These are phyloP conservation scores for Struthio camelus DNA, from an alignment of 2,113 vertebrate genomes.

Conservation along the genomic window DNA sequence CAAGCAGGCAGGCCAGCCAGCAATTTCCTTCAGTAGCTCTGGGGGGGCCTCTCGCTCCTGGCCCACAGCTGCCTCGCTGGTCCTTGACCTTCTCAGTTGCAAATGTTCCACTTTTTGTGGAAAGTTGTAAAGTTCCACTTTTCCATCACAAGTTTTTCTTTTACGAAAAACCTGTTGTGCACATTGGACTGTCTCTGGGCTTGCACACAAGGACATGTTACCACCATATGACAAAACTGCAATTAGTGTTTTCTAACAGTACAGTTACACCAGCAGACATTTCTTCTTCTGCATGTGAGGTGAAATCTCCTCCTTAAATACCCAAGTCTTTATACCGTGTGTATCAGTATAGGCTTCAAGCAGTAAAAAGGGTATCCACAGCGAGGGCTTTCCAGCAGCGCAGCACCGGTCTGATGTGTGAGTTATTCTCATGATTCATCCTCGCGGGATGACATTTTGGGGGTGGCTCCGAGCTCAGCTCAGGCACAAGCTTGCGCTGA, in stretches of 20 bases:
- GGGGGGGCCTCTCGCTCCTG: neutral
- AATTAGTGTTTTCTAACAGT: fast-evolving
- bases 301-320: neutral
- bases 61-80: neutral
- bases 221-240: neutral
- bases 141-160: neutral
- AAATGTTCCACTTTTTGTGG: neutral
- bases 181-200: too few relatives aligned
- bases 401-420: fast-evolving
- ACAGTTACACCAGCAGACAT: neutral
- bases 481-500: neutral
- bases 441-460: fast-evolving
- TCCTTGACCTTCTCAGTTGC: neutral
- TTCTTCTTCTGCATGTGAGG: neutral
- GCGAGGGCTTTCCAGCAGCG: neutral
- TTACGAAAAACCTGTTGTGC: fast-evolving
- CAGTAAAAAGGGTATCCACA: neutral
- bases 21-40: neutral
- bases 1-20: fast-evolving
- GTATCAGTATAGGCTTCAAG: neutral
- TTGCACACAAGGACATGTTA: fast-evolving
- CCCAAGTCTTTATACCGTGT: neutral
- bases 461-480: neutral
- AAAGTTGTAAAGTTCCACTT: neutral
- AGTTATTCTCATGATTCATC: neutral